Base-by-base conservation (phyloP, 2,113 vertebrate species). In the Sturnira hondurensis region DNA sequence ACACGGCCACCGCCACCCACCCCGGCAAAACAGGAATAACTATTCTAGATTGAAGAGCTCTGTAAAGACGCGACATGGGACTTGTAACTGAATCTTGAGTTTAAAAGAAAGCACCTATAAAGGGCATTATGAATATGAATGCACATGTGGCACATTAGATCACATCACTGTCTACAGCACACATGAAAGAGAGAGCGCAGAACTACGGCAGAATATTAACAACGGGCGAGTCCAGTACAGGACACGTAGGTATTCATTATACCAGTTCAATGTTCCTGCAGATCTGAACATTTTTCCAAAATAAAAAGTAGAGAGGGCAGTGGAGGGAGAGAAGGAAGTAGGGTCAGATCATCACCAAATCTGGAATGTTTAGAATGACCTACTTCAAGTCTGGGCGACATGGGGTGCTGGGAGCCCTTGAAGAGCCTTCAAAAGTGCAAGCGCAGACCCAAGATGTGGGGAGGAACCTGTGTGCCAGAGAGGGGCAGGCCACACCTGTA, bases 111-210 rank as follows among this genome's bases (percentile, higher is more conserved):
- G 61, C 28, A 4, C 7, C 68, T 38, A 12, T 1, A 16, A 63
- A 50, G 38, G n/a, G n/a, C 13, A 8, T 8, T 24, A 16, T 17
- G 19, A 71, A 61, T 5, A 17, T 6, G n/a, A 89, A 22, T 31
- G 31, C 1, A 7, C 2, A 1, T n/a, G n/a, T n/a, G n/a, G 5
- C 19, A 3, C 3, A 15, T 26, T 15, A 45, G 61, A 24, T 2
- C 43, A 7, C 12, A 38, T 38, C 50, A 3, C 1, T 61, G 45
- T 47, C 45, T 26, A 14, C 14, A 17, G 63, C 17, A 15, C 2
- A 16, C 7, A 45, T 1, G n/a, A 56, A 47, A 43, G 31, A 43
- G 36, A n/a, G 24, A 41, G 86, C 54, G n/a, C n/a, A n/a, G n/a
- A 2, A 65, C 10, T 0, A 4, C 0, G 56, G 67, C 56, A 33